phyloP scores from a whole-genome alignment of 2,113 vertebrate genomes.

The Xyrauchen texanus region DNA sequence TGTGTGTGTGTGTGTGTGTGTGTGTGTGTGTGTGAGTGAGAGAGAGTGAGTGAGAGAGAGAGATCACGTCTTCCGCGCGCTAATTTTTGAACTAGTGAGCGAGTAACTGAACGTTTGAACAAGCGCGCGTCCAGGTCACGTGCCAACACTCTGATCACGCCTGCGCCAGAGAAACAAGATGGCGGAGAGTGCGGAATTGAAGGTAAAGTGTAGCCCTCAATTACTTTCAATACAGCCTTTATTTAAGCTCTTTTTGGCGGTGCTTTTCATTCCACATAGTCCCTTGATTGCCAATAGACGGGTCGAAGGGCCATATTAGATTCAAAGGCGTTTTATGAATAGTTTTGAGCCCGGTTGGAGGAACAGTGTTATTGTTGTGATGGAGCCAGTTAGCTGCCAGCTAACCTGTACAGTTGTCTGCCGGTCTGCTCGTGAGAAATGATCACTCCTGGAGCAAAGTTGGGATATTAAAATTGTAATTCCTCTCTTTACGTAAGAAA shows the following conservation, averaged over 20 bases:
- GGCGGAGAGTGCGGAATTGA: conserved; percentile 99
- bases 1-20: no score
- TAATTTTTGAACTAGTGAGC: no score
- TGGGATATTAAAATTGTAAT: neutral
- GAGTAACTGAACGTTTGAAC: no score
- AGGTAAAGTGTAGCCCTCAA: conserved; percentile 89
- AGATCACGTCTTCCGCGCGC: no score
- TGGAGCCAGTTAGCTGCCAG: conserved; percentile 39
- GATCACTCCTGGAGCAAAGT: neutral
- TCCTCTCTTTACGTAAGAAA: neutral
- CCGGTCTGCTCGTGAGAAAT: neutral
- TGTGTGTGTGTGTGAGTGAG: no score
- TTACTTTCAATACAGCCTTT: conserved; percentile 74
- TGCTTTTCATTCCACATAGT: neutral
- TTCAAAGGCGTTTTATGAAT: neutral
- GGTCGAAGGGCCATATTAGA: conserved; percentile 1
- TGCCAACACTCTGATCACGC: conserved; percentile 82
- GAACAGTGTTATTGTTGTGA: conserved; percentile 65
- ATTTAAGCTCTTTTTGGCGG: neutral
- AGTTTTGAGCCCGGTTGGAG: conserved; percentile 17
- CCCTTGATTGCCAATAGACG: neutral
- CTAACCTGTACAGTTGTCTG: conserved; percentile 34
- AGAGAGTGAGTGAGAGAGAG: no score
- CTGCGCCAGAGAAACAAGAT: conserved; percentile 93
- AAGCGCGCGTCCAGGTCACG: conserved; percentile 65